Evolutionary conservation across 2,888 invertebrate species (phyloP), one percentile per base, ranked within the genome.

Genomic region (Herminia tarsipennalis): DNA sequence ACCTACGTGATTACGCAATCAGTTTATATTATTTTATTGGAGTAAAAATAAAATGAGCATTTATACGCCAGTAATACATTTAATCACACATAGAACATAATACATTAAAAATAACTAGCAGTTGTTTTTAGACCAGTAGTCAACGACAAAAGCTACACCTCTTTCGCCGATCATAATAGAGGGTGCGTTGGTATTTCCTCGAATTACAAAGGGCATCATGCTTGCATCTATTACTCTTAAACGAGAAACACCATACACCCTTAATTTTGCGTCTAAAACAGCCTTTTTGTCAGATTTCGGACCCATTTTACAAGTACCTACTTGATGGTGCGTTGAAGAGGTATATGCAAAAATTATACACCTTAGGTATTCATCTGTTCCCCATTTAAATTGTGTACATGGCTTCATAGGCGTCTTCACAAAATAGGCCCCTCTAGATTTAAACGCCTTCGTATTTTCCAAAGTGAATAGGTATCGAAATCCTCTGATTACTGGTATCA

Each of bases 101-200:
- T n/a, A n/a, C n/a, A n/a, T n/a, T n/a, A n/a, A n/a, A n/a, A n/a
- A n/a, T n/a, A n/a, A n/a, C n/a, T n/a, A 21, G 13, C 21, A 12
- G 3, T 18, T 8, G 16, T 32, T 24, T 24, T 8, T 40, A 42
- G 14, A 58, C 83, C 82, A 85, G 44, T 85, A 72, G 32, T 78
- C 73, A 3, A 82, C 63, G 12, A 87, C 44, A 0, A 82, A 50
- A 37, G 65, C 75, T 0, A 66, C 81, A 0, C 83, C 87, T 39
- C 68, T 73, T 38, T 96, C 96, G 0, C 94, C 97, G 34, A 96
- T 95, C 96, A 96, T 96, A 5, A 96, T 94, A 0, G 93, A 92
- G 0, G 96, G 95, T 0, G 95, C 97, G 67, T 96, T 96, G 0
- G 96, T 96, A 73, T 97, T 97, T 0, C 95, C 96, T 53, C 95